Percentiles rank a stretch among this genome's conserved stretches.
Evolutionary conservation across 2,888 invertebrate genomes (phyloP).

Genomic region (Lepidocyrtinus sp.): DNA sequence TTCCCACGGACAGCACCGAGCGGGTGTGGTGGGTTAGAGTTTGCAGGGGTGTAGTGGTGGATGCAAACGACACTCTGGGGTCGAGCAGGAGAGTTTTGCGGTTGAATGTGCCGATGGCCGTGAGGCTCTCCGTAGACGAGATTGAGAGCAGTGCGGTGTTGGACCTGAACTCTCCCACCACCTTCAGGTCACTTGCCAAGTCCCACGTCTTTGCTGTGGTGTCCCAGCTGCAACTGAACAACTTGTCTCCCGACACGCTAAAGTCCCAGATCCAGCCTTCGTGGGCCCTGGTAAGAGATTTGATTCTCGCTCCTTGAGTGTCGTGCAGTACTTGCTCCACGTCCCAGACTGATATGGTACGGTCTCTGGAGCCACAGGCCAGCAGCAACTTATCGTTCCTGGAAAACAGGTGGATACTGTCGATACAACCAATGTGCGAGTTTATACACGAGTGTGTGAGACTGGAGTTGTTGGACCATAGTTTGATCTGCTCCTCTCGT

Average conservation of each 20-base stretch:
- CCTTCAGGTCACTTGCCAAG: conserved; percentile 34
- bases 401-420: conserved; percentile 64
- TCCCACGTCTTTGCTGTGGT: conserved; percentile 65
- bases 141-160: conserved; percentile 54
- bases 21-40: conserved; percentile 57
- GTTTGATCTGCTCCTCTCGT: conserved; percentile 76
- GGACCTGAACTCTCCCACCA: conserved; percentile 55
- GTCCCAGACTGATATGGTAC: conserved; percentile 64
- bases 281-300: conserved; percentile 74
- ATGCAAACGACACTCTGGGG: conserved; percentile 55
- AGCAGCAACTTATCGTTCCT: conserved; percentile 45
- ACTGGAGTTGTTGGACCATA: conserved; percentile 74
- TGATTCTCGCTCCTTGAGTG: neutral
- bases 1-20: conserved; percentile 63
- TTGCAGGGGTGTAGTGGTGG: neutral
- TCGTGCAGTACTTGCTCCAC: conserved; percentile 50
- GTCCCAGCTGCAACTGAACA: conserved; percentile 67
- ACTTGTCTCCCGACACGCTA: conserved; percentile 33
- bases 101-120: conserved; percentile 64
- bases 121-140: conserved; percentile 53
- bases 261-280: conserved; percentile 78
- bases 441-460: conserved; percentile 11
- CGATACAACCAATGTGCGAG: conserved; percentile 66
- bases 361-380: conserved; percentile 65
- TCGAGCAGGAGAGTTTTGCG: conserved; percentile 63